A percentile compares a stretch with the other conserved stretches of the same genome.
Conservation (phyloP, 2,797 vertebrate species). For the Lithobates sylvaticus region DNA sequence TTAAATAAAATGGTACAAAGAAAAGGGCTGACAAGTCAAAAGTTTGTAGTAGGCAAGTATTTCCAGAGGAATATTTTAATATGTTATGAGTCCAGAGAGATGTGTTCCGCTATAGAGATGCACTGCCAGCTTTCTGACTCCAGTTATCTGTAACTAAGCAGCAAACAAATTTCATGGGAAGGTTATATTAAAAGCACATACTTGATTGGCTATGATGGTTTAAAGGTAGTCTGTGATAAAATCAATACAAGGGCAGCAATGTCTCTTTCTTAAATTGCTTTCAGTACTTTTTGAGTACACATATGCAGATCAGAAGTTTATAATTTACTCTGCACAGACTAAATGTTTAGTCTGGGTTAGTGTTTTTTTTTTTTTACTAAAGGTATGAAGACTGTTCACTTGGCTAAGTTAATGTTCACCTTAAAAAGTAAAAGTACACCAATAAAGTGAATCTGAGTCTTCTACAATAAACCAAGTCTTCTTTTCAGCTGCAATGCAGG, state of each 20-base stretch:
- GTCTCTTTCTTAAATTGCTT: too few species aligned
- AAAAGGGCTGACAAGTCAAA: neutral
- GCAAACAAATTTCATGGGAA: neutral
- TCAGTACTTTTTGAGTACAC: too few species aligned
- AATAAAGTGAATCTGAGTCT: neutral
- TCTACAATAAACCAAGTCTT: too few species aligned
- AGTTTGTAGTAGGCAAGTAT: neutral
- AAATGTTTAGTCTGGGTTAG: neutral
- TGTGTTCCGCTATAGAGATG: neutral
- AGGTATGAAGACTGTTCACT: too few species aligned
- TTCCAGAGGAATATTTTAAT: neutral
- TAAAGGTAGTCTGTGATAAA: neutral
- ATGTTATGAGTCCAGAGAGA: neutral
- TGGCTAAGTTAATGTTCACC: too few species aligned
- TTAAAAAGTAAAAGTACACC: too few species aligned
- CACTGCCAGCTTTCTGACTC: neutral
- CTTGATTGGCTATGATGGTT: neutral
- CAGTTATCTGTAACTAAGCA: neutral
- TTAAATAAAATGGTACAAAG: conserved; percentile 23
- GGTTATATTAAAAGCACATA: neutral
- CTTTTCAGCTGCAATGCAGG: too few species aligned
- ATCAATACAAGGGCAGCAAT: too few species aligned
- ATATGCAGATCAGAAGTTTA: too few species aligned
- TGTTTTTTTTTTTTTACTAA: neutral
- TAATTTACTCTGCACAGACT: too few species aligned